Evolutionary conservation across 2,888 invertebrate species (phyloP).

Genomic region (Agrochola circellaris): DNA sequence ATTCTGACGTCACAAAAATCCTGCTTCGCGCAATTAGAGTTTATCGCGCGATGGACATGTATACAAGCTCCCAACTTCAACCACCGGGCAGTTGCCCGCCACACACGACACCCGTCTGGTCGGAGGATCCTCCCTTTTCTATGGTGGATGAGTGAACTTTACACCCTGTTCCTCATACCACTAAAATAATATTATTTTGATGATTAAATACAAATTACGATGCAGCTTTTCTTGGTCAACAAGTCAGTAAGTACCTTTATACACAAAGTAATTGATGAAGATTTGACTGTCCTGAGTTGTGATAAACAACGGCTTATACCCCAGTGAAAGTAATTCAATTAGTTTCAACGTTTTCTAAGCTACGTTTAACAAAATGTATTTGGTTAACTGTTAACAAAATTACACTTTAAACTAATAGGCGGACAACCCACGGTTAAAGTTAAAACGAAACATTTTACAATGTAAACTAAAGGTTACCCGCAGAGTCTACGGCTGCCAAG

Average conservation of each 20-base stretch:
- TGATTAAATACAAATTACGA: conserved; percentile 1
- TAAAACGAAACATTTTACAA: conserved; percentile 19
- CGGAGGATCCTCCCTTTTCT: too few species aligned
- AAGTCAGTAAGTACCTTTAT: not conserved
- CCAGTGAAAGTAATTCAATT: not conserved
- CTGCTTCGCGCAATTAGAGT: too few species aligned
- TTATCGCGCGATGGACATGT: too few species aligned
- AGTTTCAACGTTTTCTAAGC: not conserved
- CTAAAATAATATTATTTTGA: conserved; percentile 30
- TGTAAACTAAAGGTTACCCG: not conserved
- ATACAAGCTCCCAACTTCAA: too few species aligned
- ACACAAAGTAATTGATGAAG: not conserved
- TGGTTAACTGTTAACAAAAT: not conserved
- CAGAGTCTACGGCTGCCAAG: not conserved
- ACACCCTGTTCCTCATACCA: too few species aligned
- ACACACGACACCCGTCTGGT: too few species aligned
- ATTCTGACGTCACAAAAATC: too few species aligned
- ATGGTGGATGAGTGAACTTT: too few species aligned
- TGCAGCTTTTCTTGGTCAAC: not conserved
- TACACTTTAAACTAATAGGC: conserved; percentile 5
- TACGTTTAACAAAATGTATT: conserved; percentile 6
- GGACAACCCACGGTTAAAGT: not conserved
- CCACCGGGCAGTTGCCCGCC: too few species aligned
- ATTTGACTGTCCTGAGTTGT: not conserved
- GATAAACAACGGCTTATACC: not conserved